Base-by-base conservation (phyloP, 2,888 invertebrate species). In the Cephus rjabovi region DNA sequence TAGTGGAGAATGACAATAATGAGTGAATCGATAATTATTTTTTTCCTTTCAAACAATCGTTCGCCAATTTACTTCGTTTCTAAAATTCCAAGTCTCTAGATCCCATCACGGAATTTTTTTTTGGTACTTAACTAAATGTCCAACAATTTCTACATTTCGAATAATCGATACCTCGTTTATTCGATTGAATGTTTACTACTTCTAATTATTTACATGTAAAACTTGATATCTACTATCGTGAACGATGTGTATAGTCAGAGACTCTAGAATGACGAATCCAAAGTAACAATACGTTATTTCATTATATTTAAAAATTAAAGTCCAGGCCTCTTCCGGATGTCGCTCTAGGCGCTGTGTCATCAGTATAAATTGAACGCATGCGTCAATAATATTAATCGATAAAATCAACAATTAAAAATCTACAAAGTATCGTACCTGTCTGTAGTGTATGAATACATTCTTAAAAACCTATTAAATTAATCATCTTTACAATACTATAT, bases 61-160 rank as follows among this genome's bases (percentile, higher is more conserved):
- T 40, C 40, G 15, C 2, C 15, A 56, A 23, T 56, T 56, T 56
- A 56, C 40, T 56, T 56, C 40, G 23, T 56, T 56, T 56, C 40
- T 56, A 56, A 56, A 23, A 56, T 56, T 56, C 6, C 23, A 56
- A 15, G 2, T 56, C 40, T 56, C 40, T 56, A 56, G 23, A 56
- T 56, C 40, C 40, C 23, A 9, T 56, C 9, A 23, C 9, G 40
- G 40, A 56, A 56, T 56, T 11, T 15, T 30, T 33, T 4, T 70
- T n/a, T 9, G 0, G n/a, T 70, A 30, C 12, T 71, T 71, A 71
- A 31, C 33, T 34, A 71, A 71, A 33, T 31, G 1, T 71, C 71
- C 31, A 71, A 71, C 71, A 71, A 12, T 71, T 56, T 56, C 71
- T 71, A 71, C 30, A 71, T 34, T 71, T 71, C 15, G 33, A 71